Conservation (phyloP, 2,888 invertebrate genomes). For the Phalera bucephala region DNA sequence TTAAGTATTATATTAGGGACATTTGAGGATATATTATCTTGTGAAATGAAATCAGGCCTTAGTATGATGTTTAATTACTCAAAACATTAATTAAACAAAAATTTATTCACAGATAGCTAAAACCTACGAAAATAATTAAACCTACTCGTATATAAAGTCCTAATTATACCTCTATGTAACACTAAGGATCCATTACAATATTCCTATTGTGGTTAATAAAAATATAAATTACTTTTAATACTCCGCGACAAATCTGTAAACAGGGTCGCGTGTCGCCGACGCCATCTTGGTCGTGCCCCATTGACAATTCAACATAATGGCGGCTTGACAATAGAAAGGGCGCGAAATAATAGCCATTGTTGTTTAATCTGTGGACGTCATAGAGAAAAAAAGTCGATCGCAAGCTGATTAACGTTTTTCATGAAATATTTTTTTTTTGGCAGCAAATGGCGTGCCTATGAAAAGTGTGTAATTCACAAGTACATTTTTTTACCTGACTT, state of each 20-base stretch:
- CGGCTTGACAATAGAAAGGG: slow-evolving; percentile 43
- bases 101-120: too few species aligned
- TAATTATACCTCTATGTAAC: too few species aligned
- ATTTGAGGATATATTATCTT: too few species aligned
- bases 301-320: slow-evolving; percentile 46
- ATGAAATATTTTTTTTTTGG: too few species aligned
- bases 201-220: slow-evolving; percentile 18
- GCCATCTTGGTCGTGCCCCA: slow-evolving; percentile 63
- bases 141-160: too few species aligned
- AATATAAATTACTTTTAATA: slow-evolving; percentile 42
- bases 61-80: too few species aligned
- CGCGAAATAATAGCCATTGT: slow-evolving; percentile 43
- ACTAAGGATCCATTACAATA: background rate
- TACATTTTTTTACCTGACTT: too few species aligned
- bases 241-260: slow-evolving; percentile 49
- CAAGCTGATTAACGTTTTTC: slow-evolving; percentile 19
- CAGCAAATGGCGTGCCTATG: background rate
- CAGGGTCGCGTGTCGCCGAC: slow-evolving; percentile 50
- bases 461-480: too few species aligned
- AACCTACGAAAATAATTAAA: too few species aligned
- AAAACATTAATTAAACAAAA: too few species aligned
- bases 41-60: too few species aligned
- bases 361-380: slow-evolving; percentile 33
- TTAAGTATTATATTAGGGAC: too few species aligned
- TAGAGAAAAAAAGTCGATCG: slow-evolving; percentile 19